Conservation (phyloP, 1,140 invertebrate species). For the Caenorhabditis latens region DNA sequence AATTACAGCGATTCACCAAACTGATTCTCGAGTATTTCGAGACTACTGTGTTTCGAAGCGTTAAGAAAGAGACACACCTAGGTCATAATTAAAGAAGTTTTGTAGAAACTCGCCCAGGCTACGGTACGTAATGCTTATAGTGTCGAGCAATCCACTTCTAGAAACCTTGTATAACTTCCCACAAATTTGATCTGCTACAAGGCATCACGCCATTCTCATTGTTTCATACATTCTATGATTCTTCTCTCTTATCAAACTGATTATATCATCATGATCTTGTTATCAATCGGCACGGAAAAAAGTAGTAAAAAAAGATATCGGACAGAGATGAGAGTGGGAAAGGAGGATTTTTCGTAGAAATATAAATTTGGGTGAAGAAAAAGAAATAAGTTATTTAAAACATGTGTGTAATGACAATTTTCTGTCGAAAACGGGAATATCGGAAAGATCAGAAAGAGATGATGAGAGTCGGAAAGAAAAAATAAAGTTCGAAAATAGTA, state of each 20-base stretch:
- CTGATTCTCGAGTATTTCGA: too few relatives aligned
- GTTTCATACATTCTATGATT: background rate
- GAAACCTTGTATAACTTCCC: background rate
- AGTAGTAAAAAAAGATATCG: background rate
- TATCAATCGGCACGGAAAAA: conserved; percentile 30
- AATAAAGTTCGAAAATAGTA: background rate
- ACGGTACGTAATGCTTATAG: too few relatives aligned
- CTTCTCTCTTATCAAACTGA: conserved; percentile 17
- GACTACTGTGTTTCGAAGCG: too few relatives aligned
- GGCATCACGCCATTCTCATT: conserved; percentile 31
- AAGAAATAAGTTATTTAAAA: conserved; percentile 25
- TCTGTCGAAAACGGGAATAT: too few relatives aligned
- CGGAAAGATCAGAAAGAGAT: background rate
- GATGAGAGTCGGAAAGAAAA: background rate
- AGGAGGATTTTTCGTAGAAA: background rate
- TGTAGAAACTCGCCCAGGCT: too few relatives aligned
- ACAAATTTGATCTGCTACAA: background rate
- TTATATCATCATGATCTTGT: conserved; percentile 50
- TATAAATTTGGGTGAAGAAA: background rate
- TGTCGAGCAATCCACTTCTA: too few relatives aligned
- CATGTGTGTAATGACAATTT: too few relatives aligned
- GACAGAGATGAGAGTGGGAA: background rate
- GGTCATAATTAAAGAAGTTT: too few relatives aligned
- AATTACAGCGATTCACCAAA: too few relatives aligned
- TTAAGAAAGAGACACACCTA: too few relatives aligned